phyloP scores from a whole-genome alignment of 2,888 invertebrate genomes.

The Leucania comma region DNA sequence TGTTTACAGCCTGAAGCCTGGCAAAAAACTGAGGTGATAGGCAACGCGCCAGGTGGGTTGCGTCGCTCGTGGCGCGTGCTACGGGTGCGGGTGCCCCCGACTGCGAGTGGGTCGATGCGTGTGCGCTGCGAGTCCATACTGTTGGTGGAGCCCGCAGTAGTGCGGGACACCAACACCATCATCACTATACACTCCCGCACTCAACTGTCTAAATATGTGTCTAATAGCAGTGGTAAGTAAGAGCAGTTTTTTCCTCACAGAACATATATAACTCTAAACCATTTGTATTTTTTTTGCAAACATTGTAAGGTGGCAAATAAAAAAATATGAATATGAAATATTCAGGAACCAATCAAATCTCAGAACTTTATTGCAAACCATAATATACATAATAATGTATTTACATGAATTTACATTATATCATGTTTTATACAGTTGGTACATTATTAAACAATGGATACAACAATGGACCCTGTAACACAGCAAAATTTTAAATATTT shows the following conservation, averaged over 20 bases:
- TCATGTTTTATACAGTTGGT: too few species aligned
- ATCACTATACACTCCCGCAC: constrained; percentile 85
- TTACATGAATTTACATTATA: too few species aligned
- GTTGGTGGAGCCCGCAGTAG: constrained; percentile 83
- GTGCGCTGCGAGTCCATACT: constrained; percentile 84
- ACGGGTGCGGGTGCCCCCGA: constrained; percentile 79
- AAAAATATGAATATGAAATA: not conserved
- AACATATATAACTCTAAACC: not conserved
- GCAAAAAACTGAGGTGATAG: constrained; percentile 83
- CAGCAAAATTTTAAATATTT: too few species aligned
- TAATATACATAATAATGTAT: too few species aligned
- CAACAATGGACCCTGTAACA: too few species aligned
- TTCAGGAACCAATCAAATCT: too few species aligned
- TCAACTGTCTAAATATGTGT: constrained; percentile 86
- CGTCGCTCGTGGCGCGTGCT: constrained; percentile 84
- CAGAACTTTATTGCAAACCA: too few species aligned
- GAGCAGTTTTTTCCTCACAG: not conserved
- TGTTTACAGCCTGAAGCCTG: constrained; percentile 81
- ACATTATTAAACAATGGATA: too few species aligned
- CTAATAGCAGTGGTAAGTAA: constrained; percentile 81
- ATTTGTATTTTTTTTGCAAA: not conserved
- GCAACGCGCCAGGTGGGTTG: constrained; percentile 80
- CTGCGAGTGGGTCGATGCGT: constrained; percentile 82
- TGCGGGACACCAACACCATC: constrained; percentile 77
- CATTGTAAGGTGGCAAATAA: not conserved